A percentile compares a stretch with the other conserved stretches of the same genome.
phyloP scores from a whole-genome alignment of 2,113 vertebrate genomes.

The Felis chaus region DNA sequence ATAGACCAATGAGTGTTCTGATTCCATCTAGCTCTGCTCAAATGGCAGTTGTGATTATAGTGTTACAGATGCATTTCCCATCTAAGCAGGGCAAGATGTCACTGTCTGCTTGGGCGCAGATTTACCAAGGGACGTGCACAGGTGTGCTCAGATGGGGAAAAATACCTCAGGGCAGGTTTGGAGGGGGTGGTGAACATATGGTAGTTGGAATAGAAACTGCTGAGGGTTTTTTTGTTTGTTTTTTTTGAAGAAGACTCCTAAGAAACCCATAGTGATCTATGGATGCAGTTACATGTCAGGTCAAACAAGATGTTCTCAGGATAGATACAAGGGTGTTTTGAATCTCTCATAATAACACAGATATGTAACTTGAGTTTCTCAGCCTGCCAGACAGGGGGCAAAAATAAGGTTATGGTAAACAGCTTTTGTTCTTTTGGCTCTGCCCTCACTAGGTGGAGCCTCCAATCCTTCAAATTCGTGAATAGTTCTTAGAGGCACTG shows the following conservation, averaged over 20 bases:
- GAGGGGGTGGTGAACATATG: not conserved
- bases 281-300: not conserved
- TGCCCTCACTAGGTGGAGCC: not conserved
- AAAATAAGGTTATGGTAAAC: not conserved
- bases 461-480: not conserved
- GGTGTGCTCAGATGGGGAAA: not conserved
- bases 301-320: not conserved
- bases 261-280: not conserved
- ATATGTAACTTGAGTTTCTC: not conserved
- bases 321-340: not conserved
- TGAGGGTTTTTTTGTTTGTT: not conserved
- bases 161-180: not conserved
- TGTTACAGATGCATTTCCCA: not conserved
- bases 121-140: not conserved
- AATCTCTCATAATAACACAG: not conserved
- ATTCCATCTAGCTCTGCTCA: not conserved
- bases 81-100: not conserved
- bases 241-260: not conserved
- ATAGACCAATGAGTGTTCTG: not conserved
- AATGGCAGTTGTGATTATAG: not conserved
- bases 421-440: slow-evolving; percentile 30
- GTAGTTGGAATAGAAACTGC: not conserved
- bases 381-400: not conserved
- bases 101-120: not conserved
- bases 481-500: not conserved